A percentile compares a stretch with the other conserved stretches of the same genome.
Conservation (phyloP, 2,113 vertebrate genomes). For the Muscicapa adusta region DNA sequence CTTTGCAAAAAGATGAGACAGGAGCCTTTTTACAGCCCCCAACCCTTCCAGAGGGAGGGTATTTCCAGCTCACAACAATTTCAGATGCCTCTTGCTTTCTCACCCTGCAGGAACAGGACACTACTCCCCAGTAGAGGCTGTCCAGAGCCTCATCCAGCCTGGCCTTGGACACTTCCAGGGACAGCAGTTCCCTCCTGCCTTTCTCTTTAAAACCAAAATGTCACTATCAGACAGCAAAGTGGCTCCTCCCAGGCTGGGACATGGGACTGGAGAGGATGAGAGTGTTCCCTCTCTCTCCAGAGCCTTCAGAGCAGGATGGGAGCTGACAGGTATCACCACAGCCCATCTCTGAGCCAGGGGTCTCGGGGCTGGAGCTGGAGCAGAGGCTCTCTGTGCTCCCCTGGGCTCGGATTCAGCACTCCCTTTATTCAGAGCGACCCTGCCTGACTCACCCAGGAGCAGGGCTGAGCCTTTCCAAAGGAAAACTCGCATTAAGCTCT, state of each 20-base stretch:
- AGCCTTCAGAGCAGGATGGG: not conserved
- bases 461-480: not conserved
- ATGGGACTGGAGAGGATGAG: not conserved
- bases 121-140: not conserved
- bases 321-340: rapidly evolving
- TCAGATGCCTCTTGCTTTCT: not conserved
- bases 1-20: not conserved
- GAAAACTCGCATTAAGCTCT: not conserved
- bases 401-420: rapidly evolving
- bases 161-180: not conserved
- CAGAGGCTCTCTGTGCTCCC: not conserved
- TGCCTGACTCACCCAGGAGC: not conserved
- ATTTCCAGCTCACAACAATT: not conserved
- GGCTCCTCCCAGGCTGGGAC: not conserved
- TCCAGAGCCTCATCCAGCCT: not conserved
- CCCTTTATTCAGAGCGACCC: not conserved
- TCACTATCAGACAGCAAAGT: not conserved
- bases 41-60: not conserved
- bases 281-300: not conserved
- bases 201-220: not conserved
- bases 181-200: not conserved
- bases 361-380: rapidly evolving
- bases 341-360: not conserved
- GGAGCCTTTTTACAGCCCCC: not conserved
- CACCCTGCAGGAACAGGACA: not conserved